A percentile compares a stretch with the other conserved stretches of the same genome.
Evolutionary conservation across 53 echinoderm and acorn worm genomes (phyloP).

Genomic region (Hippasteria phrygiana): DNA sequence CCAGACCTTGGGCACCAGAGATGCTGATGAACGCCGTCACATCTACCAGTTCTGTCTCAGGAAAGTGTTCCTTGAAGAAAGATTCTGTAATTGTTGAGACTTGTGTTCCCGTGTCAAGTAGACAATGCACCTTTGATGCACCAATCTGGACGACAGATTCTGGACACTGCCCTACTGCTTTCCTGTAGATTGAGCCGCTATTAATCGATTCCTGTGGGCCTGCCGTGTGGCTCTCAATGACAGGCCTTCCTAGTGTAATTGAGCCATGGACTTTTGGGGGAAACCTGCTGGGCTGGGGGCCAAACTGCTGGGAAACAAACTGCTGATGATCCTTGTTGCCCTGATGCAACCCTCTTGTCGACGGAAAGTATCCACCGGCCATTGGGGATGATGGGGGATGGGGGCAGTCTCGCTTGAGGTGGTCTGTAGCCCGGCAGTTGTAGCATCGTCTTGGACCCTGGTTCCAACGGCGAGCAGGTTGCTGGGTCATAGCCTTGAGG

Average conservation of each 20-base stretch:
- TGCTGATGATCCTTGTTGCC: background rate
- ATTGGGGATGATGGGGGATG: background rate
- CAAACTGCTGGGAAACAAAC: slow-evolving; percentile 52
- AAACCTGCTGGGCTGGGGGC: slow-evolving; percentile 18
- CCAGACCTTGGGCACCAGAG: slow-evolving; percentile 45
- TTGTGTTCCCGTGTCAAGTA: slow-evolving; percentile 74
- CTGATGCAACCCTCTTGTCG: slow-evolving; percentile 3
- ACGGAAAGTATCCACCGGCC: background rate
- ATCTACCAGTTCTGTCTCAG: slow-evolving; percentile 58
- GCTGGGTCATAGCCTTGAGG: background rate
- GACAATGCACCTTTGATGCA: slow-evolving; percentile 42
- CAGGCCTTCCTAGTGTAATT: slow-evolving; percentile 68
- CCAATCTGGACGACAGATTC: slow-evolving; percentile 46
- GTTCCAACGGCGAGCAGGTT: background rate
- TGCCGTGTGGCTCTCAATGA: slow-evolving; percentile 70
- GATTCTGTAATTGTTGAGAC: slow-evolving; percentile 68
- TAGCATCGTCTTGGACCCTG: slow-evolving; percentile 55
- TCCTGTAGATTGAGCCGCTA: slow-evolving; percentile 61
- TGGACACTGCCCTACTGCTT: slow-evolving; percentile 73
- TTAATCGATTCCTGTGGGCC: slow-evolving; percentile 24
- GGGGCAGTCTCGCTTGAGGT: slow-evolving; percentile 68
- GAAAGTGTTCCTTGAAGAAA: slow-evolving; percentile 61
- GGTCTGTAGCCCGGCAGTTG: slow-evolving; percentile 63
- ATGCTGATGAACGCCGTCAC: slow-evolving; percentile 67
- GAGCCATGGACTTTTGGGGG: slow-evolving; percentile 25